phyloP scores from a whole-genome alignment of 2,113 vertebrate species.

The Dasyurus viverrinus region DNA sequence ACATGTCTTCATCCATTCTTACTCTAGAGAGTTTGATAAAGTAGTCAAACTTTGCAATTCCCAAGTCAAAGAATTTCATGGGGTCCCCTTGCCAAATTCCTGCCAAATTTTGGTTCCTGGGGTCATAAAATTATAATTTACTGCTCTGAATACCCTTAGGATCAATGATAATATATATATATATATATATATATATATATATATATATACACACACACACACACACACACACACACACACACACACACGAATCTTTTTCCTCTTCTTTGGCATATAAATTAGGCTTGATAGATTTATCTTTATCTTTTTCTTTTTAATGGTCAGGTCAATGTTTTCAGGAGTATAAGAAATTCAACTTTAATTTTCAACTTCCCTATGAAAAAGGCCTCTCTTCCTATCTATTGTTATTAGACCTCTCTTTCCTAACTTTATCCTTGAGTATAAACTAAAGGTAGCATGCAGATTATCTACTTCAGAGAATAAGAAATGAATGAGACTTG shows the following conservation, averaged over 20 bases:
- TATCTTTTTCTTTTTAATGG: neutral
- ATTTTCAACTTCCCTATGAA: neutral
- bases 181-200: no score
- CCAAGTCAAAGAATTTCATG: neutral
- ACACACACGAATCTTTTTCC: neutral
- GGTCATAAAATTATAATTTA: neutral
- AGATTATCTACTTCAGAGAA: neutral
- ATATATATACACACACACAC: no score
- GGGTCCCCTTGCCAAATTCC: neutral
- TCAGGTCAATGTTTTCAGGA: neutral
- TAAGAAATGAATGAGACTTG: neutral
- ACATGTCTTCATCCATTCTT: neutral
- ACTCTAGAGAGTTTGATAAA: neutral
- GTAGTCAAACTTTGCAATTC: neutral
- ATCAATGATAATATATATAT: neutral
- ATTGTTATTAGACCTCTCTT: neutral
- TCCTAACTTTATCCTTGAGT: neutral
- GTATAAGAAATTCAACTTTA: neutral
- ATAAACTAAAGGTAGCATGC: neutral
- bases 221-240: no score
- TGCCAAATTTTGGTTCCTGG: neutral
- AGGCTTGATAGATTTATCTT: neutral
- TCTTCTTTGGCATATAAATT: neutral
- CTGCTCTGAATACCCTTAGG: neutral
- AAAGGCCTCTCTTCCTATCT: neutral